Conservation (phyloP, 92 coral and sea anemone genomes). For the Bergia puertoricense region DNA sequence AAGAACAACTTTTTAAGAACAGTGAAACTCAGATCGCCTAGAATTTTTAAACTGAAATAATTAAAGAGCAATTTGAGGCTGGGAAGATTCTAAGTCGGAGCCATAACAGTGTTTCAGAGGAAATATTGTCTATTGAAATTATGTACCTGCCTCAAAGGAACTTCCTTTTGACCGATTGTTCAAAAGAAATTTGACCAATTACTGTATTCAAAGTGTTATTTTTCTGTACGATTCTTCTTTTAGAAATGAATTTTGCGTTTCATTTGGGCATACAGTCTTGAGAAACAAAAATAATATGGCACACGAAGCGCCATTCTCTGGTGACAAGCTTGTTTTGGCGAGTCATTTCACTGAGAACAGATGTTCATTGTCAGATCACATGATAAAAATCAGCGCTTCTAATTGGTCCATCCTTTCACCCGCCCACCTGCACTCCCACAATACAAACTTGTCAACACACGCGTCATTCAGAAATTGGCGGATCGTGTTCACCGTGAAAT, state of each 20-base stretch:
- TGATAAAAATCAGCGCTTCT: background rate
- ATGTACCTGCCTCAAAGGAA: background rate
- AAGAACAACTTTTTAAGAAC: too few species aligned
- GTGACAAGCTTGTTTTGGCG: background rate
- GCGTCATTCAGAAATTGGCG: slow-evolving; percentile 22
- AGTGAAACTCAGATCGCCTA: too few species aligned
- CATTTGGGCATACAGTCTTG: background rate
- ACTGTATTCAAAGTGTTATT: background rate
- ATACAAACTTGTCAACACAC: background rate
- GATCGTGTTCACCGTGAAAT: background rate
- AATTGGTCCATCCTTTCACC: slow-evolving; percentile 16
- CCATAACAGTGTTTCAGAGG: too few species aligned
- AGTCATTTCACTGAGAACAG: background rate
- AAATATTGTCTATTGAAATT: too few species aligned
- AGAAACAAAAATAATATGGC: too few species aligned
- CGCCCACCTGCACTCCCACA: slow-evolving; percentile 41
- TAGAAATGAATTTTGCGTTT: background rate
- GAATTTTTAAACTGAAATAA: too few species aligned
- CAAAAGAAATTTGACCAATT: too few species aligned
- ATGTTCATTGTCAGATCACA: background rate
- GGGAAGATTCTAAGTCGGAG: too few species aligned
- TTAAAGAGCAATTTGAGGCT: too few species aligned
- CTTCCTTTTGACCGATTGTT: too few species aligned
- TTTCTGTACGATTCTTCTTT: background rate
- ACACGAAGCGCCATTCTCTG: background rate